phyloP scores from a whole-genome alignment of 2,888 invertebrate species.

The Campopleginae sp. region DNA sequence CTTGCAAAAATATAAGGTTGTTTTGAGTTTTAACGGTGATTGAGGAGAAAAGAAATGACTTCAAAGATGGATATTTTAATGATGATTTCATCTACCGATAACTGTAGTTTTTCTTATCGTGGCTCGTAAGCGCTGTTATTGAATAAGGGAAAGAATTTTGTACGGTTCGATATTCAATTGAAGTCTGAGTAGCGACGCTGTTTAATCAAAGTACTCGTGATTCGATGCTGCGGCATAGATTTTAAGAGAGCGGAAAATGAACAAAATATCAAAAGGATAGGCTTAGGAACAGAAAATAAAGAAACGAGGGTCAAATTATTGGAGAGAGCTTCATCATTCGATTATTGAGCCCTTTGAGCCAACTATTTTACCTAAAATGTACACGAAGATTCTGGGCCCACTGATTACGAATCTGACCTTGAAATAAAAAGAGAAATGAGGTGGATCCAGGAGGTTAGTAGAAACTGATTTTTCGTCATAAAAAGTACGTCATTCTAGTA shows the following conservation, averaged over 20 bases:
- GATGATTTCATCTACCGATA: background rate
- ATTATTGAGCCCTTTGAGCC: constrained; percentile 1
- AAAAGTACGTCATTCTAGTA: background rate
- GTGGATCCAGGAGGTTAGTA: no score
- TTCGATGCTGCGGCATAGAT: constrained; percentile 36
- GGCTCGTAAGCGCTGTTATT: constrained; percentile 45
- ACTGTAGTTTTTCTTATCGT: constrained; percentile 45
- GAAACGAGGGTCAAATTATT: constrained; percentile 33
- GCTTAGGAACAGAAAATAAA: constrained; percentile 10
- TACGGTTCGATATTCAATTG: constrained; percentile 66
- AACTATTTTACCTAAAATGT: background rate
- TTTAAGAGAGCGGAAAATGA: background rate
- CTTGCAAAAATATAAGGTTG: background rate
- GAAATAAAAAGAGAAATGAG: background rate
- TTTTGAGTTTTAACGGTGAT: background rate
- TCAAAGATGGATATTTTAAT: background rate
- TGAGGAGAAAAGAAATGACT: background rate
- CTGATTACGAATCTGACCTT: background rate
- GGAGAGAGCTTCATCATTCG: constrained; percentile 9
- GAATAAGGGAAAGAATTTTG: constrained; percentile 59
- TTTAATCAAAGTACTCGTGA: constrained; percentile 51
- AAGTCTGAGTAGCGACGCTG: constrained; percentile 59
- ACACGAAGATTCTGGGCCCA: background rate
- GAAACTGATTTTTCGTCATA: no score
- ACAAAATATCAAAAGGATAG: constrained; percentile 15